phyloP scores from a whole-genome alignment of 2,113 vertebrate species.

The Sisor rabdophorus region DNA sequence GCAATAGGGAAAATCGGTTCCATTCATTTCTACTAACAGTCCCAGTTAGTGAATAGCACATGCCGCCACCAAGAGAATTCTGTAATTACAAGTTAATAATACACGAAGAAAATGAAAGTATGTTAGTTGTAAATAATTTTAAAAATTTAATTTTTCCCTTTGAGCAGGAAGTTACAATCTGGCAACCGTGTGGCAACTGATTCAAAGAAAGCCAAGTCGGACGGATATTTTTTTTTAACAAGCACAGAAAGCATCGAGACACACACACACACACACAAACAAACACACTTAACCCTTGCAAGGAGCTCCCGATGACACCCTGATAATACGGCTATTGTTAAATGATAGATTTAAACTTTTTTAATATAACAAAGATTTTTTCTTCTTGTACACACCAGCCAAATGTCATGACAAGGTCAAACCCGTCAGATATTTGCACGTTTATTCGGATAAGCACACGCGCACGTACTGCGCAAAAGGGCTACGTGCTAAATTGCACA shows the following conservation, averaged over 20 bases:
- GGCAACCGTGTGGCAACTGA: background rate
- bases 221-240: background rate
- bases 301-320: background rate
- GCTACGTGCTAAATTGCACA: conserved; percentile 10
- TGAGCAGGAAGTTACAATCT: background rate
- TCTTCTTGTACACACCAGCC: background rate
- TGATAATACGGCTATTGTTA: background rate
- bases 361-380: background rate
- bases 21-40: too few species aligned
- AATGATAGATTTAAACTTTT: background rate
- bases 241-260: background rate
- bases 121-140: background rate
- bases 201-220: background rate
- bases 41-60: background rate
- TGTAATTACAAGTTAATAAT: background rate
- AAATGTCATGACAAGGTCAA: background rate
- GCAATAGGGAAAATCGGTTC: too few species aligned
- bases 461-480: conserved; percentile 18
- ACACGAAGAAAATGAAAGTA: background rate
- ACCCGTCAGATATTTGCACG: background rate
- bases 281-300: background rate
- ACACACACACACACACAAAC: background rate
- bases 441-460: background rate
- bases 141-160: background rate
- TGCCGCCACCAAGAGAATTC: background rate